Evolutionary conservation across 2,113 vertebrate genomes (phyloP).

Genomic region (Erythrolamprus reginae): DNA sequence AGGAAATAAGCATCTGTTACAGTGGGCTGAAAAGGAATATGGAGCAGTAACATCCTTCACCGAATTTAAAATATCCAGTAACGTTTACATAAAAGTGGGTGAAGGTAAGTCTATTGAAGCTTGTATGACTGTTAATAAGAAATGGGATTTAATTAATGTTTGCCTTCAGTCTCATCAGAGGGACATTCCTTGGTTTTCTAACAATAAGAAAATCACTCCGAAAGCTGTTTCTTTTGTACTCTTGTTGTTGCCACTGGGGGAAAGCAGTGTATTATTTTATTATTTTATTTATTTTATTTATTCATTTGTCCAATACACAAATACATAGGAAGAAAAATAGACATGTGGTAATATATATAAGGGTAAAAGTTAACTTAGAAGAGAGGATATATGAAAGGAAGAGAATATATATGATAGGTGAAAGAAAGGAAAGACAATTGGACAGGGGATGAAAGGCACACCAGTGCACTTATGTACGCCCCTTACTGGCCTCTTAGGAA

Average conservation of each 20-base stretch:
- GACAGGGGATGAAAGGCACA: no score
- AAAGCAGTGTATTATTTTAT: background rate
- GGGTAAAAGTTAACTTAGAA: no score
- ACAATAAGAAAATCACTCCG: background rate
- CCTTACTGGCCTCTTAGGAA: no score
- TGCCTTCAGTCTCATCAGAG: background rate
- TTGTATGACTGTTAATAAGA: background rate
- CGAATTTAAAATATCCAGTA: slow-evolving; percentile 87
- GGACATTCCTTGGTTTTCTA: background rate
- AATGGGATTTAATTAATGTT: background rate
- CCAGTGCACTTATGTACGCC: no score
- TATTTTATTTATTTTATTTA: no score
- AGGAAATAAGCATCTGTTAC: slow-evolving; percentile 84
- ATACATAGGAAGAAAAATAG: no score
- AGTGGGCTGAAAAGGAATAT: slow-evolving; percentile 86
- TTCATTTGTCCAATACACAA: no score
- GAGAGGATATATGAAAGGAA: no score
- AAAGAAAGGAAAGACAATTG: no score
- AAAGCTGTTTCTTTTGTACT: background rate
- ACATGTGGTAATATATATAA: no score
- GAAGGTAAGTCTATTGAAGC: slow-evolving; percentile 78
- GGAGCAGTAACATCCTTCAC: slow-evolving; percentile 93
- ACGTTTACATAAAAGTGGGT: slow-evolving; percentile 95
- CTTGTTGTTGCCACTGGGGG: background rate
- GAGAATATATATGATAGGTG: no score